Percentiles rank a stretch among this genome's conserved stretches.
Evolutionary conservation across 1,140 invertebrate species (phyloP).

Genomic region (Drosophila truncata): DNA sequence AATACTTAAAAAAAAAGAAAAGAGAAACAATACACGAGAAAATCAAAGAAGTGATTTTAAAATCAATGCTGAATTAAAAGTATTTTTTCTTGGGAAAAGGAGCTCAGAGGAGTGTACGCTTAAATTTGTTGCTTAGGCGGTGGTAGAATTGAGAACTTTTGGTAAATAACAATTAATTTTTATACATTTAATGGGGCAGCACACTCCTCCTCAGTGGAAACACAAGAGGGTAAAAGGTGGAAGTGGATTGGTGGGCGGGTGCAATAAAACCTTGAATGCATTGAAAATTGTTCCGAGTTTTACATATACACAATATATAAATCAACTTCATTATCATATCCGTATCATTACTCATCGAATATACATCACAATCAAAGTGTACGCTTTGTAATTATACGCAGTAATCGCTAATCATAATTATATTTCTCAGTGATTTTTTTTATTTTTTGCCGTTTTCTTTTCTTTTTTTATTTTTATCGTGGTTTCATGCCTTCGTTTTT

Average conservation of each 20-base stretch:
- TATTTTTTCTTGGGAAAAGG: neutral
- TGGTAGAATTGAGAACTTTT: slow-evolving; percentile 34
- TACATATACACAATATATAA: slow-evolving; percentile 80
- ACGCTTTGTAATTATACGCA: slow-evolving; percentile 77
- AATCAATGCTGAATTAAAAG: slow-evolving; percentile 30
- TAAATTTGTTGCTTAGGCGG: slow-evolving; percentile 17
- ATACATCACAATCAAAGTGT: slow-evolving; percentile 84
- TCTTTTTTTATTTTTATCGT: slow-evolving; percentile 30
- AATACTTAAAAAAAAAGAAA: slow-evolving; percentile 65
- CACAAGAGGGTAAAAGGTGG: neutral
- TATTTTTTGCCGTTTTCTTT: slow-evolving; percentile 47
- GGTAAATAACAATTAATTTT: slow-evolving; percentile 32
- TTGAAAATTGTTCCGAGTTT: slow-evolving; percentile 42
- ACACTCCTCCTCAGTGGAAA: slow-evolving; percentile 9
- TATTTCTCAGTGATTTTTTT: slow-evolving; percentile 62
- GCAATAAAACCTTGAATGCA: slow-evolving; percentile 67
- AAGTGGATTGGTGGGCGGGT: slow-evolving; percentile 31
- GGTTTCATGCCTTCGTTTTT: slow-evolving; percentile 35
- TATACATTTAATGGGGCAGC: slow-evolving; percentile 15
- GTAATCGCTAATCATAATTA: slow-evolving; percentile 76
- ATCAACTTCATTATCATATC: slow-evolving; percentile 84
- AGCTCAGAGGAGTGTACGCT: neutral
- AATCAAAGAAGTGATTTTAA: slow-evolving; percentile 1
- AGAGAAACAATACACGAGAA: slow-evolving; percentile 21
- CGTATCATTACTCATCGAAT: slow-evolving; percentile 83